Evolutionary conservation across 2,888 invertebrate species (phyloP), one percentile per base, ranked within the genome.

Genomic region (Synergus gifuensis): DNA sequence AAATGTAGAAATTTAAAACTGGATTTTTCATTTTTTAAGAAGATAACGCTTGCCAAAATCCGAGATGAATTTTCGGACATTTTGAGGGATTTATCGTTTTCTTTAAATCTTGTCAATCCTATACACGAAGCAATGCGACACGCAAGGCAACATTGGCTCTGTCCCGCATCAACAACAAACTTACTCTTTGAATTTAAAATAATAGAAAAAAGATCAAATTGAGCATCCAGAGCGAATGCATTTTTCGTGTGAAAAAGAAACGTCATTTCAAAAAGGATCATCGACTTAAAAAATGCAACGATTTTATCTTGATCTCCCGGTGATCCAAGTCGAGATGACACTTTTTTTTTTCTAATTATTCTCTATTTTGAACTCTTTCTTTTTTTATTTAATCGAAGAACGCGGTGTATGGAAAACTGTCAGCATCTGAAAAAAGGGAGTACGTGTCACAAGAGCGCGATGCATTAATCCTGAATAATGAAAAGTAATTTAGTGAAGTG

Each of bases 401-500:
- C 69, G 67, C 69, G 78, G 78, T 78, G 67, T 60, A 69, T 73
- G 73, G 78, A 40, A 78, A 82, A 83, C 79, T 83, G 83, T 85
- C 84, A 83, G 82, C 83, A 85, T 85, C 85, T 85, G 84, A 83
- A 85, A 85, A 84, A 83, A 81, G 82, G 83, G 84, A 77, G 79
- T 66, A 80, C 69, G 69, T 79, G 60, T 78, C 77, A 81, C 76
- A 67, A 78, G 54, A 67, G 64, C 69, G 62, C 60, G 60, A 54
- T 60, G 22, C 69, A 58, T 69, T 69, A 69, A 67, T 54, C 78
- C 78, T 73, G 80, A 80, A 82, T 77, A 82, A 81, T 76, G 58
- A 79, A 44, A 82, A 77, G 22, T 58, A 77, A 46, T 73, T 79
- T 62, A 78, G 64, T 73, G 62, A 81, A 66, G 82, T 79, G 77